A percentile compares a stretch with the other conserved stretches of the same genome.
These are phyloP conservation scores for Sesamia inferens DNA, from an alignment of 2,888 invertebrate genomes.

Conservation along the genomic window DNA sequence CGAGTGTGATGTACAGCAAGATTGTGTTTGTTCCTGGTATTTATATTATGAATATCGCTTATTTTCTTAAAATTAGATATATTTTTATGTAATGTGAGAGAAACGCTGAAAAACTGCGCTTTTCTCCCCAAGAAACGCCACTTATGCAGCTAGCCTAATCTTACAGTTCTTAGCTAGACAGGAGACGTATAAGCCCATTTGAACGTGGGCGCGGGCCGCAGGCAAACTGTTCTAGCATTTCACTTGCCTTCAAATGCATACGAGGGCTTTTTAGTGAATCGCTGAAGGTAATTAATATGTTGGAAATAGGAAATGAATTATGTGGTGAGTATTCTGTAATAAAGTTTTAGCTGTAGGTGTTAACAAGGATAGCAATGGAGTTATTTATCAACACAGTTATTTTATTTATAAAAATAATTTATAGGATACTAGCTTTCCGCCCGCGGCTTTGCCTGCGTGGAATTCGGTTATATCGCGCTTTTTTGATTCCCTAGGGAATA, in stretches of 20 bases:
- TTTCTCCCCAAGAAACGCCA: not conserved
- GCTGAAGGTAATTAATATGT: constrained; percentile 74
- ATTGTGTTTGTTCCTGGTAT: too few species aligned
- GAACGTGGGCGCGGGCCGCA: constrained; percentile 82
- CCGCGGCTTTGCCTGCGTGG: too few species aligned
- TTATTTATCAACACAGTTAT: too few species aligned
- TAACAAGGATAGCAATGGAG: not conserved
- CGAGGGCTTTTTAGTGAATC: constrained; percentile 71
- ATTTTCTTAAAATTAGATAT: too few species aligned
- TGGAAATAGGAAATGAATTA: constrained; percentile 44
- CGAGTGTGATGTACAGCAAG: too few species aligned
- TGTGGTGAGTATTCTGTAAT: constrained; percentile 7
- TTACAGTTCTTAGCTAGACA: constrained; percentile 72
- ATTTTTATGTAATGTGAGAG: too few species aligned
- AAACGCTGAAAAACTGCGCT: not conserved
- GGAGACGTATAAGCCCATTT: constrained; percentile 84
- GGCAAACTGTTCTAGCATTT: constrained; percentile 71
- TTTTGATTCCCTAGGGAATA: too few species aligned
- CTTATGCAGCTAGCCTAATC: constrained; percentile 61
- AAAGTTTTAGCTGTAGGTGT: constrained; percentile 16
- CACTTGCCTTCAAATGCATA: constrained; percentile 67
- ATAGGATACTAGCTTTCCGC: too few species aligned
- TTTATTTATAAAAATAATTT: too few species aligned
- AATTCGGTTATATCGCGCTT: too few species aligned
- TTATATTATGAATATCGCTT: too few species aligned